These are phyloP conservation scores for Hipparchia semele DNA, from an alignment of 2,888 invertebrate species.

Conservation along the genomic window DNA sequence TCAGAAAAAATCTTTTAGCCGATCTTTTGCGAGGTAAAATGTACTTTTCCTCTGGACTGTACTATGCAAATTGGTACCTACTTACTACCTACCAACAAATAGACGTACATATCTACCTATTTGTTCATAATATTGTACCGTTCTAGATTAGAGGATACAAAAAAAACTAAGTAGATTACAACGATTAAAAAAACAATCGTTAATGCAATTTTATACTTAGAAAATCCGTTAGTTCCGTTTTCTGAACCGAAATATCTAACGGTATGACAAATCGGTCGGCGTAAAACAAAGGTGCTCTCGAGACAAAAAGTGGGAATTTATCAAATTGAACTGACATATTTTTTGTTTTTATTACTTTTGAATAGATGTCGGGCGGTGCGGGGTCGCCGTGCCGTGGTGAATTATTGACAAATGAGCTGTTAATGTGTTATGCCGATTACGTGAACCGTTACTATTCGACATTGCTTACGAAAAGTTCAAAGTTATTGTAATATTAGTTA, in stretches of 20 bases:
- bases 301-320: slow-evolving; percentile 60
- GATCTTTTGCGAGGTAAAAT: no score
- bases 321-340: slow-evolving; percentile 61
- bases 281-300: slow-evolving; percentile 56
- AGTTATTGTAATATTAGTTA: no score
- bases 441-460: slow-evolving; percentile 41
- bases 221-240: slow-evolving; percentile 37
- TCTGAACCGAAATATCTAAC: slow-evolving; percentile 44
- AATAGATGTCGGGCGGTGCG: slow-evolving; percentile 61
- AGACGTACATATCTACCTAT: no score
- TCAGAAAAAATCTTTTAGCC: no score
- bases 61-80: no score
- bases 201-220: slow-evolving; percentile 14
- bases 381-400: slow-evolving; percentile 69
- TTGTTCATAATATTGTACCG: no score
- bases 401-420: slow-evolving; percentile 68
- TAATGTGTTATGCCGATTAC: slow-evolving; percentile 63
- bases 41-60: no score
- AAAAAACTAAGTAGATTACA: slow-evolving; percentile 5
- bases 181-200: slow-evolving; percentile 34
- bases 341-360: slow-evolving; percentile 47
- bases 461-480: background rate
- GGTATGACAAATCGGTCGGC: slow-evolving; percentile 61
- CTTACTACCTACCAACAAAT: no score
- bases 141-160: no score